Percentiles rank a stretch among this genome's conserved stretches.
These are phyloP conservation scores for Syngnathus typhle DNA, from an alignment of 2,113 vertebrate genomes.

Conservation along the genomic window DNA sequence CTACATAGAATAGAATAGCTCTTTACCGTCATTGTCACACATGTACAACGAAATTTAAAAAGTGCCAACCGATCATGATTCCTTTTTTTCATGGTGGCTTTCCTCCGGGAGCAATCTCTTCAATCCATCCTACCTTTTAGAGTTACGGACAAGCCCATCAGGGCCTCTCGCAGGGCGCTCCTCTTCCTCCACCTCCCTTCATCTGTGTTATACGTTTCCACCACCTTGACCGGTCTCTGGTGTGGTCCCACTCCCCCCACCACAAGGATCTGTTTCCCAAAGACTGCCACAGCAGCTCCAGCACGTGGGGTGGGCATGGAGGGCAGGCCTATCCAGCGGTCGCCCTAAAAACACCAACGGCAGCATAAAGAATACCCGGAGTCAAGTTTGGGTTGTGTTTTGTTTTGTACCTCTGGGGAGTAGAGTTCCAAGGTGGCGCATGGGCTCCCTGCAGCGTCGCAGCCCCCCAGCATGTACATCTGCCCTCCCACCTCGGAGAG, in stretches of 20 bases:
- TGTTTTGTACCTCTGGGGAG: conserved; percentile 76
- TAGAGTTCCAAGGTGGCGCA: conserved; percentile 84
- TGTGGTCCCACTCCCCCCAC: conserved; percentile 86
- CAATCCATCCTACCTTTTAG: conserved; percentile 78
- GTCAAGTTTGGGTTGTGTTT: neutral
- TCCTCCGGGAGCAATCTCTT: neutral
- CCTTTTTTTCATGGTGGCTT: no score
- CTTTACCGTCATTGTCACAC: no score
- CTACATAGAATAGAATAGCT: no score
- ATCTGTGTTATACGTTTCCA: conserved; percentile 89
- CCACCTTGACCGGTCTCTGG: conserved; percentile 85
- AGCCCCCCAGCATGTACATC: conserved; percentile 90
- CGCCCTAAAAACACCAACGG: conserved; percentile 42
- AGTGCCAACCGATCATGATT: no score
- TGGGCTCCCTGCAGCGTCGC: conserved; percentile 81
- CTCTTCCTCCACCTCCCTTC: conserved; percentile 95
- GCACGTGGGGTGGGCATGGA: conserved; percentile 87
- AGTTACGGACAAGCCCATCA: conserved; percentile 88
- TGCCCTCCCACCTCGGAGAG: conserved; percentile 84
- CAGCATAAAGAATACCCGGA: no score
- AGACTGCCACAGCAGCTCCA: conserved; percentile 78
- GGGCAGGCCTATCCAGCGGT: conserved; percentile 83
- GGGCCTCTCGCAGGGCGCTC: conserved; percentile 80
- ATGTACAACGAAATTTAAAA: no score
- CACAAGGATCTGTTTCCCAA: conserved; percentile 92